These are phyloP conservation scores for Abrostola triplasia DNA, from an alignment of 2,888 invertebrate genomes.

Conservation along the genomic window DNA sequence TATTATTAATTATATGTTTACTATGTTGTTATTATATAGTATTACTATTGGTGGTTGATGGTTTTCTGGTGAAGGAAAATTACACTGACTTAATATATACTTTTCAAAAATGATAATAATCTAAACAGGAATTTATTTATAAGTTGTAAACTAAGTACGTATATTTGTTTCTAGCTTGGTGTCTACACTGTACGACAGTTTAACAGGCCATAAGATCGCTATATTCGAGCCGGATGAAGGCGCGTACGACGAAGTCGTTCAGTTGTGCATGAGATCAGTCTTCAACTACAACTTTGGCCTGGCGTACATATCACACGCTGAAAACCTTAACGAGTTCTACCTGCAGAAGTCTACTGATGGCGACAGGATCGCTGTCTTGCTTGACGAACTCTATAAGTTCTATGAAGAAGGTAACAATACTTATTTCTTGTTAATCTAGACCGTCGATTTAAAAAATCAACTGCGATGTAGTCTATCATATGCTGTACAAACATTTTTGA, in stretches of 20 bases:
- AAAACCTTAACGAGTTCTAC: slow-evolving; percentile 89
- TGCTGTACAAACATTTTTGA: too few species aligned
- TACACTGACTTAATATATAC: too few species aligned
- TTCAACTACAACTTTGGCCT: slow-evolving; percentile 89
- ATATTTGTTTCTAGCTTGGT: slow-evolving; percentile 86
- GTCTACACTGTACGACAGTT: slow-evolving; percentile 89
- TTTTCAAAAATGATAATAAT: neutral
- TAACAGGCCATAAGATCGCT: slow-evolving; percentile 81
- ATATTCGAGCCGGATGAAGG: slow-evolving; percentile 87
- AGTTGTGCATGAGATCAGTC: slow-evolving; percentile 90
- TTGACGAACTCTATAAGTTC: slow-evolving; percentile 88
- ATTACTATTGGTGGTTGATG: too few species aligned
- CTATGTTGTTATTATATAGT: too few species aligned
- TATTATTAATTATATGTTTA: too few species aligned
- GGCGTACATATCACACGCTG: slow-evolving; percentile 87
- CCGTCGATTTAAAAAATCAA: too few species aligned
- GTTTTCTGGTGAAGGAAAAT: too few species aligned
- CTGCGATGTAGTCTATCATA: too few species aligned
- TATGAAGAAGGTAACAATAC: slow-evolving; percentile 80
- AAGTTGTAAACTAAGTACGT: too few species aligned
- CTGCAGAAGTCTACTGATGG: slow-evolving; percentile 88
- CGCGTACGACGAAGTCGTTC: slow-evolving; percentile 83
- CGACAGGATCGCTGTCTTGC: slow-evolving; percentile 83
- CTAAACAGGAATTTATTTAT: neutral
- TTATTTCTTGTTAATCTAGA: neutral